Conservation (phyloP, 2,888 invertebrate genomes). For the Cephonodes hylas region DNA sequence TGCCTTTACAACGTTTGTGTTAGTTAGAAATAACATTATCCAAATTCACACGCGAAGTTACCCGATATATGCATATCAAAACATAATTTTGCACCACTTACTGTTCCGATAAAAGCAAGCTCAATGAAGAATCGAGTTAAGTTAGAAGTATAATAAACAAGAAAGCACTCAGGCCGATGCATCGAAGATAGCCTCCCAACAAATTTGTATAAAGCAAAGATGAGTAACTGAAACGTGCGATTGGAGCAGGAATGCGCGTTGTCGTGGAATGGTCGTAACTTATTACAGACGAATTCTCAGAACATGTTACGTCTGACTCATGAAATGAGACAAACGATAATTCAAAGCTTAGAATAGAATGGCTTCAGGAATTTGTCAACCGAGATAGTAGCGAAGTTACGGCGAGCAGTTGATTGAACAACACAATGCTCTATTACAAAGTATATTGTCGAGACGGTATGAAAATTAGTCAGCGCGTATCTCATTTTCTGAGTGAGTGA, state of each 20-base stretch:
- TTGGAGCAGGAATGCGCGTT: constrained; percentile 26
- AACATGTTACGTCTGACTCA: constrained; percentile 57
- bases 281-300: constrained; percentile 53
- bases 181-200: background rate
- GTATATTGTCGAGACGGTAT: background rate
- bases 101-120: too few species aligned
- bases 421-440: background rate
- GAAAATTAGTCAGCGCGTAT: background rate
- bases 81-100: too few species aligned
- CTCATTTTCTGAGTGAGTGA: background rate
- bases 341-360: constrained; percentile 59
- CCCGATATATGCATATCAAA: too few species aligned
- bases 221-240: constrained; percentile 25
- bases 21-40: too few species aligned
- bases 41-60: too few species aligned
- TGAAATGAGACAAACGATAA: constrained; percentile 53
- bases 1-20: too few species aligned
- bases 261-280: constrained; percentile 29
- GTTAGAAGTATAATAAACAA: background rate
- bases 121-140: too few species aligned
- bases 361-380: constrained; percentile 47
- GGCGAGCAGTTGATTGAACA: constrained; percentile 15
- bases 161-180: background rate
- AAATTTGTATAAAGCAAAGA: constrained; percentile 26
- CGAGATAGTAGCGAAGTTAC: constrained; percentile 25